Conservation (phyloP, 2,797 vertebrate species). For the Hybognathus amarus region DNA sequence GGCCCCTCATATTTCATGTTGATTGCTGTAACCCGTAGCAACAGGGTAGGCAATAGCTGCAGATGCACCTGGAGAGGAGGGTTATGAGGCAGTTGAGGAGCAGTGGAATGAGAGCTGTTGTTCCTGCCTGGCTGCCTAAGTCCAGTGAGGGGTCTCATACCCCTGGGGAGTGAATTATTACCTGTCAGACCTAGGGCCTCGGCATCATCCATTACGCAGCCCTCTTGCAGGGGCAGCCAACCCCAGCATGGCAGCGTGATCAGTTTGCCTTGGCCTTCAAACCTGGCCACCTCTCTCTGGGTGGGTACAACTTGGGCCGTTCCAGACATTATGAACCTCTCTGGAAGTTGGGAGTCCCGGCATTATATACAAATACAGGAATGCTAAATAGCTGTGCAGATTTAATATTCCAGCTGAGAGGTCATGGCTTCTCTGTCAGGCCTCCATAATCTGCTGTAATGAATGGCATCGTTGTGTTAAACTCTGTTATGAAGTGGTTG, state of each 20-base stretch:
- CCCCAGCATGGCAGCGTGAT: constrained; percentile 63
- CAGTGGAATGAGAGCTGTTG: constrained; percentile 41
- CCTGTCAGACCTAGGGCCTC: constrained; percentile 72
- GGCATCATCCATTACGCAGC: constrained; percentile 74
- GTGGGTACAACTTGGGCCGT: constrained; percentile 65
- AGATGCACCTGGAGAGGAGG: constrained; percentile 63
- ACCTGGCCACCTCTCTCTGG: constrained; percentile 61
- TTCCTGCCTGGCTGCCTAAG: constrained; percentile 60
- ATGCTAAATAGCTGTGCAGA: background rate
- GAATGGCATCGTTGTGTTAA: background rate
- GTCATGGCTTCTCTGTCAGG: constrained; percentile 4
- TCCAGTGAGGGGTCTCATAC: constrained; percentile 70
- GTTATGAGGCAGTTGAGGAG: constrained; percentile 34
- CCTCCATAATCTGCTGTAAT: constrained; percentile 3
- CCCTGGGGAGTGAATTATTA: constrained; percentile 82
- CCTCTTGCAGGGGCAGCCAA: constrained; percentile 67
- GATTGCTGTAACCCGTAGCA: constrained; percentile 52
- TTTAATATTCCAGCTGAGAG: constrained; percentile 1
- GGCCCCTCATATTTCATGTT: constrained; percentile 76
- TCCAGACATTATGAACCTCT: constrained; percentile 61
- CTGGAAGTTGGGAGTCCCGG: constrained; percentile 17
- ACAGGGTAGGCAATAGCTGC: constrained; percentile 51
- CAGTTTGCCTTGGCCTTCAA: constrained; percentile 70
- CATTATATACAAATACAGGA: background rate
- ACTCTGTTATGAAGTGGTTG: constrained; percentile 26